These are phyloP conservation scores for Onychomys torridus DNA, from an alignment of 2,797 vertebrate genomes.

Conservation along the genomic window DNA sequence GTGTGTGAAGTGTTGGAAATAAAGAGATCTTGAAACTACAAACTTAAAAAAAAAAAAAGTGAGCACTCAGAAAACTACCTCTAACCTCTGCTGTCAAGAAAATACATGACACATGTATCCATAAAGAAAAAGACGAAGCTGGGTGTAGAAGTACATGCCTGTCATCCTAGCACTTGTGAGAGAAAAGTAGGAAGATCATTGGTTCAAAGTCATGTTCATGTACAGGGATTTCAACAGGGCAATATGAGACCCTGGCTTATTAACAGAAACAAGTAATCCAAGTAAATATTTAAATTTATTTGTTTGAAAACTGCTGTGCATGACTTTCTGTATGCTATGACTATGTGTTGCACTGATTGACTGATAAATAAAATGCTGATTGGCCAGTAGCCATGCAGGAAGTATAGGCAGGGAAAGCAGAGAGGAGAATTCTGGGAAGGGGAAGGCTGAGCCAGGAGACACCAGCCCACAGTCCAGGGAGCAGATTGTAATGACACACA, in stretches of 20 bases:
- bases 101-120: background rate
- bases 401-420: too few relatives aligned
- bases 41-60: background rate
- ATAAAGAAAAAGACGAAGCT: background rate
- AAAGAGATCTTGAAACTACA: background rate
- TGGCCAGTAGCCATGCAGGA: too few relatives aligned
- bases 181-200: background rate
- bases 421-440: too few relatives aligned
- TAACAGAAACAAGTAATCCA: background rate
- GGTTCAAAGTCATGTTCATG: background rate
- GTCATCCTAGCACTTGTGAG: background rate
- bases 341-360: too few relatives aligned
- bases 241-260: background rate
- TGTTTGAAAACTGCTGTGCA: background rate
- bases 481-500: too few relatives aligned
- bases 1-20: background rate
- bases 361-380: too few relatives aligned
- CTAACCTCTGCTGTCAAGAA: background rate
- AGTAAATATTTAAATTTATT: background rate
- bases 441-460: too few relatives aligned
- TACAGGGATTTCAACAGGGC: background rate
- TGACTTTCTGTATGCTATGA: too few relatives aligned
- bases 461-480: too few relatives aligned
- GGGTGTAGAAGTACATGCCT: background rate
- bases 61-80: background rate